phyloP scores from a whole-genome alignment of 2,797 vertebrate species.

The Pogonophryne albipinna region DNA sequence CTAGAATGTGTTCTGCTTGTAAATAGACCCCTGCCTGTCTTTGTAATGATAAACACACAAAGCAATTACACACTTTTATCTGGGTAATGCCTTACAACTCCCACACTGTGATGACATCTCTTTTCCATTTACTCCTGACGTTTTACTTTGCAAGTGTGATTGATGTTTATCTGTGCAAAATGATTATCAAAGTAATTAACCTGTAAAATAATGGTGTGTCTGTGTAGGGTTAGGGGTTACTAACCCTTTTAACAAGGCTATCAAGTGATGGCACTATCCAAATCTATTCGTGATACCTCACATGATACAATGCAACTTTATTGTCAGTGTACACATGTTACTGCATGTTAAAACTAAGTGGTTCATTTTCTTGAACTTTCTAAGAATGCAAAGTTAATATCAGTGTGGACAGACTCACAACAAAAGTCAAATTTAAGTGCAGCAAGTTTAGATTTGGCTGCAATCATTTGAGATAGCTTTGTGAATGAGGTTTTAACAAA shows the following conservation, averaged over 20 bases:
- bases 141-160: not conserved
- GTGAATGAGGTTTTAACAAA: not conserved
- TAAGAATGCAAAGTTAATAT: too few relatives aligned
- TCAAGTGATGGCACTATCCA: not conserved
- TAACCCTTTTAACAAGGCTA: not conserved
- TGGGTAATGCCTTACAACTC: not conserved
- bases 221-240: too few relatives aligned
- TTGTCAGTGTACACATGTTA: too few relatives aligned
- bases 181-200: not conserved
- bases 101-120: not conserved
- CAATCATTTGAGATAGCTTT: too few relatives aligned
- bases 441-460: too few relatives aligned
- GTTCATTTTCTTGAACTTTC: too few relatives aligned
- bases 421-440: too few relatives aligned
- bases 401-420: too few relatives aligned
- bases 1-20: not conserved
- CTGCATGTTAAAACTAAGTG: too few relatives aligned
- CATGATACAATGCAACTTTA: too few relatives aligned
- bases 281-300: not conserved
- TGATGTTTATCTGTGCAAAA: not conserved
- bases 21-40: constrained; percentile 4
- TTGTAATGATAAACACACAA: constrained; percentile 47
- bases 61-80: constrained; percentile 1
- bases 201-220: not conserved
- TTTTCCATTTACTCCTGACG: not conserved